phyloP scores from a whole-genome alignment of 2,797 vertebrate genomes.

The Zalophus californianus region DNA sequence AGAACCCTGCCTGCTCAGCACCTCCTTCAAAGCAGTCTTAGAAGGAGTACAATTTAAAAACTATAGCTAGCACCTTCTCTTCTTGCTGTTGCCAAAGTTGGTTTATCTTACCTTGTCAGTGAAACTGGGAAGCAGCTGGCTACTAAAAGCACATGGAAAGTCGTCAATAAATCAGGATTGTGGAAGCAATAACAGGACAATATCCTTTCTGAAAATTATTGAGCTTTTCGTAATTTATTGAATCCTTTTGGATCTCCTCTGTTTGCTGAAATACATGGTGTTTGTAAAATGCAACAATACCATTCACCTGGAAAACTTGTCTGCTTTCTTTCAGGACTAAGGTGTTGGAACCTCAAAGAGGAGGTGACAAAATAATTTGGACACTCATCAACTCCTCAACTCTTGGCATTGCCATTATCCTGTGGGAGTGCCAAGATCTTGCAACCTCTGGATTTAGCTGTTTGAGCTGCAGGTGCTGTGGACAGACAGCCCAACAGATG shows the following conservation, averaged over 20 bases:
- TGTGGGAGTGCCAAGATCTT: neutral
- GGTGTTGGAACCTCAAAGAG: neutral
- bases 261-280: neutral
- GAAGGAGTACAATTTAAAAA: neutral
- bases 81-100: neutral
- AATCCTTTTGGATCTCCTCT: neutral
- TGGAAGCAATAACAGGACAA: neutral
- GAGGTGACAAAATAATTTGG: constrained; percentile 41
- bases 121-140: neutral
- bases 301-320: constrained; percentile 31
- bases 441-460: constrained; percentile 15
- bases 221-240: neutral
- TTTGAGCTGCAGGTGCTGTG: constrained; percentile 60
- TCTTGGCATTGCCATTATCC: neutral
- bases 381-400: neutral
- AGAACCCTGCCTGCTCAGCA: neutral
- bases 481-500: constrained; percentile 60
- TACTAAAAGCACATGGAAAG: neutral
- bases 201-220: neutral
- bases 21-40: neutral
- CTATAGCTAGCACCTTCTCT: neutral
- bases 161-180: neutral
- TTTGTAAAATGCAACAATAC: neutral
- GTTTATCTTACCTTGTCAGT: constrained; percentile 2
- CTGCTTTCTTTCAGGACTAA: neutral